Conservation (phyloP, 2,888 invertebrate genomes). For the Steromphala cineraria region DNA sequence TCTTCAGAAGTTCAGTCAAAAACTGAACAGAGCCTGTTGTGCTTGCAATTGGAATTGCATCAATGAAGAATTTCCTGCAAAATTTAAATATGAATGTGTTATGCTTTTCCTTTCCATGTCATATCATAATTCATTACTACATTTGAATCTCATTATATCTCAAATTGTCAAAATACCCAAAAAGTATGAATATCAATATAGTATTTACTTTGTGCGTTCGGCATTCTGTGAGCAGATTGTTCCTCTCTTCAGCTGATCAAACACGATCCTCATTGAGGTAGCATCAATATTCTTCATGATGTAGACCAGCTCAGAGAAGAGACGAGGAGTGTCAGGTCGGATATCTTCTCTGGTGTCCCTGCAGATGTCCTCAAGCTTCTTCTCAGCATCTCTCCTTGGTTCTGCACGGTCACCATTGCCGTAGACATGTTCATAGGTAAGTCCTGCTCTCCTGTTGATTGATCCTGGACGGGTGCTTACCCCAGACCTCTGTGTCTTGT, state of each 20-base stretch:
- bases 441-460: conserved; percentile 19
- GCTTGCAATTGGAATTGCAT: conserved; percentile 90
- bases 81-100: background rate
- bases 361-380: conserved; percentile 61
- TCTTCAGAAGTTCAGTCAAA: conserved; percentile 88
- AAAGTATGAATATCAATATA: background rate
- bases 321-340: conserved; percentile 74
- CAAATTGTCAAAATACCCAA: no score
- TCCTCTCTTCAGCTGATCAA: conserved; percentile 46
- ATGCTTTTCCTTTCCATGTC: no score
- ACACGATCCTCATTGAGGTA: conserved; percentile 64
- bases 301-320: conserved; percentile 76
- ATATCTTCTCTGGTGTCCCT: conserved; percentile 69
- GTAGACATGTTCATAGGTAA: conserved; percentile 41
- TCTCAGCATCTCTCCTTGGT: conserved; percentile 41
- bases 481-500: conserved; percentile 26
- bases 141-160: background rate
- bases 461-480: conserved; percentile 13
- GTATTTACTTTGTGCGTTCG: conserved; percentile 53
- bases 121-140: background rate
- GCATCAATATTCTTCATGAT: conserved; percentile 73
- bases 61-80: conserved; percentile 84
- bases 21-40: conserved; percentile 88
- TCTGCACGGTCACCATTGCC: conserved; percentile 28
- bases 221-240: conserved; percentile 55